These are phyloP conservation scores for Isurus oxyrinchus DNA, from an alignment of 2,113 vertebrate genomes.

Conservation along the genomic window DNA sequence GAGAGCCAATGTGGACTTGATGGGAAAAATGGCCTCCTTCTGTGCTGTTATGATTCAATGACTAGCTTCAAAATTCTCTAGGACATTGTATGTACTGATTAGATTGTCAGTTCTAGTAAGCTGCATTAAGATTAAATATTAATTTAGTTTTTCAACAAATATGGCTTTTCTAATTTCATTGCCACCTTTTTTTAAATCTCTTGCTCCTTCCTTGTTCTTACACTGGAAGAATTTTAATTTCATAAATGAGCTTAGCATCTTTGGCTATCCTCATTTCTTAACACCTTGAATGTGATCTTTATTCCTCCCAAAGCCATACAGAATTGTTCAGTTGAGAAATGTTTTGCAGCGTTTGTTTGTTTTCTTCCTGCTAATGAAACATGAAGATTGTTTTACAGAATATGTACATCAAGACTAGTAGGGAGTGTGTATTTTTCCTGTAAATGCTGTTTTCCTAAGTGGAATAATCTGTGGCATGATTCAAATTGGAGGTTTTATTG, in stretches of 20 bases:
- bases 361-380: background rate
- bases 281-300: background rate
- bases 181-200: background rate
- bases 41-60: too few species aligned
- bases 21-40: too few species aligned
- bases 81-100: background rate
- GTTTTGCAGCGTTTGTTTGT: background rate
- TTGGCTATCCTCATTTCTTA: background rate
- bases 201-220: background rate
- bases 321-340: background rate
- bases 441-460: background rate
- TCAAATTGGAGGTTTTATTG: background rate
- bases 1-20: too few species aligned
- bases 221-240: background rate
- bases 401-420: background rate
- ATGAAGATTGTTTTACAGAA: background rate
- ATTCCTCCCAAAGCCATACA: background rate
- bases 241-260: background rate
- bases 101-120: background rate
- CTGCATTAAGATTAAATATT: background rate
- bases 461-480: background rate
- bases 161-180: background rate
- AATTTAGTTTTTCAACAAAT: background rate
- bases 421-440: background rate
- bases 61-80: background rate